Base-by-base conservation (phyloP, 2,888 invertebrate species). In the Belgica antarctica region DNA sequence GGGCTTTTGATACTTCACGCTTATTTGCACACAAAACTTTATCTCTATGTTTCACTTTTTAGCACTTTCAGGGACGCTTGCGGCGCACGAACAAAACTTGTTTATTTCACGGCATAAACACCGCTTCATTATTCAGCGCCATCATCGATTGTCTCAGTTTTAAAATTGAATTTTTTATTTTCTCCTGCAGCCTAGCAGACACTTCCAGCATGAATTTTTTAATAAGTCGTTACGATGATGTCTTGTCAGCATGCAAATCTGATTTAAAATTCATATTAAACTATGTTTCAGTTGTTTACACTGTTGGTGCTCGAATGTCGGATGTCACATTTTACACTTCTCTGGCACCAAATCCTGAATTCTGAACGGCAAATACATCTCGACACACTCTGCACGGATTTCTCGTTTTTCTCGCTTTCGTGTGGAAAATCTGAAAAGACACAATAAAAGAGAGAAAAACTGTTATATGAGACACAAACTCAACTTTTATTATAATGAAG, bases 401-500 rank as follows among this genome's bases (percentile, higher is more conserved):
- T 31, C 7, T 31, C 22, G 52, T 52, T 59, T 59, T 59, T 19
- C 19, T 27, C 2, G 3, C 52, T 59, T 59, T 59, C n/a, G 4
- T 27, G 25, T 27, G 5, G 59, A 12, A 62, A 31, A 62, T 31
- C 12, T 62, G 28, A 19, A 62, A 62, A 8, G 15, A 62, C n/a
- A 62, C 2, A 62, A n/a, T n/a, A n/a, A n/a, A n/a, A n/a, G n/a
- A 28, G 36, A 36, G 19, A 17, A 62, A 62, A 19, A 36, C n/a
- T 62, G 17, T 62, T 62, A 17, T 59, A 36, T 62, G 36, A 36
- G 62, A 36, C n/a, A 36, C 62, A 59, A n/a, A 36, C 41, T 62
- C 62, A 36, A 62, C 36, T 62, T 62, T 15, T 24, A 62, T 62
- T 36, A 19, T 62, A 34, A 62, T 62, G 24, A 62, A 62, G 34